Evolutionary conservation across 2,888 invertebrate species (phyloP).

Genomic region (Oasisia sp.): DNA sequence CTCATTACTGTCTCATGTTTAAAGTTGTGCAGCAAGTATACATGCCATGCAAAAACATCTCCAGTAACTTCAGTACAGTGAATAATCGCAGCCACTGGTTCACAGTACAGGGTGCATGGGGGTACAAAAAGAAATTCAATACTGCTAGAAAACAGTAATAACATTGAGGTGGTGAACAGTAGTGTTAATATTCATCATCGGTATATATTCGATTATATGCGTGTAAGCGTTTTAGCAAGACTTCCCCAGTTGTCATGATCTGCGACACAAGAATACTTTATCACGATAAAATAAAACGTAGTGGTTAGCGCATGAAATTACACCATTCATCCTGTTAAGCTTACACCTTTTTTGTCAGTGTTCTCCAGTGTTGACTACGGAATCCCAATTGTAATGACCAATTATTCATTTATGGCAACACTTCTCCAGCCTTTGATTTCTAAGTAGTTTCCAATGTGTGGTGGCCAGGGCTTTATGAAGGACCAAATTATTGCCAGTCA

Average conservation of each 20-base stretch:
- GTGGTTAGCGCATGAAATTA: background rate
- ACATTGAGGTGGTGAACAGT: background rate
- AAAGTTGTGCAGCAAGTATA: background rate
- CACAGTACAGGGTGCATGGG: background rate
- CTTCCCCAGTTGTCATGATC: background rate
- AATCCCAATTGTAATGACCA: no score
- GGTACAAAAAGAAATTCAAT: background rate
- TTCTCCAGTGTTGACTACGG: no score
- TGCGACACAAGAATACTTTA: background rate
- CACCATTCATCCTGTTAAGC: no score
- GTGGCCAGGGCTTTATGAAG: no score
- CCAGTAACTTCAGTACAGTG: background rate
- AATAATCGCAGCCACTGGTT: background rate
- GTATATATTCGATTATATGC: background rate
- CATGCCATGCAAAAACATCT: background rate
- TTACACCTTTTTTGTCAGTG: no score
- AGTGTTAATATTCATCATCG: background rate
- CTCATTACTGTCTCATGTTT: constrained; percentile 4
- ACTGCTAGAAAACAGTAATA: background rate
- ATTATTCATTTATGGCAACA: no score
- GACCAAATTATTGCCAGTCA: no score
- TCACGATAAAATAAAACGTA: background rate
- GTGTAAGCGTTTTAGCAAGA: background rate
- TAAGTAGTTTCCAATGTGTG: no score
- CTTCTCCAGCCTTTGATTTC: no score